Conservation (phyloP, 2,888 invertebrate species). For the Himalopsyche tibetana region DNA sequence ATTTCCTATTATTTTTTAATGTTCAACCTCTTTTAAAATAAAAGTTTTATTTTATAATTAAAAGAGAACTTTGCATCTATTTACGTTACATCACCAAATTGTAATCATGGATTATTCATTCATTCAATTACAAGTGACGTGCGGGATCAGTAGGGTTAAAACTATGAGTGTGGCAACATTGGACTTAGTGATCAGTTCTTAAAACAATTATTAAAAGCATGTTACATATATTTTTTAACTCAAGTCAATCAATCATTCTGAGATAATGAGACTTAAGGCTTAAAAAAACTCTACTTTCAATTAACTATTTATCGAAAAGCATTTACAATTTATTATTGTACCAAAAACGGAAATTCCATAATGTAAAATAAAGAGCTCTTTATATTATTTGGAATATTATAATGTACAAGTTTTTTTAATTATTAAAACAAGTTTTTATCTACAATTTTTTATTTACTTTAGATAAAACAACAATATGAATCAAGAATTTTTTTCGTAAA, state of each 20-base stretch:
- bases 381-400: background rate
- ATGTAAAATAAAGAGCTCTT: background rate
- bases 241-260: conserved; percentile 56
- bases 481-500: too few species aligned
- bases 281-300: conserved; percentile 56
- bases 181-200: conserved; percentile 8
- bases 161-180: conserved; percentile 7
- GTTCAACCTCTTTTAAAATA: too few species aligned
- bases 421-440: too few species aligned
- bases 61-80: background rate
- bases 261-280: conserved; percentile 52
- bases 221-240: conserved; percentile 36
- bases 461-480: too few species aligned
- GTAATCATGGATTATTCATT: conserved; percentile 12
- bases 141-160: conserved; percentile 24
- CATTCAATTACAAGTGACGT: background rate
- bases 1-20: too few species aligned
- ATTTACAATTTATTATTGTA: conserved; percentile 47
- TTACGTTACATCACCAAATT: background rate
- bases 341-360: conserved; percentile 17
- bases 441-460: too few species aligned
- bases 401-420: too few species aligned
- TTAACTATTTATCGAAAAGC: conserved; percentile 56
- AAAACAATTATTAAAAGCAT: conserved; percentile 49
- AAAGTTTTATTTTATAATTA: too few species aligned